Evolutionary conservation across 2,113 vertebrate species (phyloP).

Genomic region (Nanorana parkeri): DNA sequence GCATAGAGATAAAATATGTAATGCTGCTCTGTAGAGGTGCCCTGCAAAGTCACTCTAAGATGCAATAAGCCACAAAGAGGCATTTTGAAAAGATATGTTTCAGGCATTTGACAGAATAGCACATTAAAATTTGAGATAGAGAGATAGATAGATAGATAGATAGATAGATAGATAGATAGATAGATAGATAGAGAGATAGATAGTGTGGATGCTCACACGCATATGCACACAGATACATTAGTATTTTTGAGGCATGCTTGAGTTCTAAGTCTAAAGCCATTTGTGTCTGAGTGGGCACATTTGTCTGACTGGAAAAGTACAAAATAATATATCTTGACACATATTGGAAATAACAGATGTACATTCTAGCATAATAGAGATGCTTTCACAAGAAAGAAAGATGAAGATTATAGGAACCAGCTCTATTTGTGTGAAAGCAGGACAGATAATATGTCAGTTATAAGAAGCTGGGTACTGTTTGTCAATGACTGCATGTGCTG

Average conservation of each 20-base stretch:
- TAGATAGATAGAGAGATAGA: neutral
- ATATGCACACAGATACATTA: neutral
- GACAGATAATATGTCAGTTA: constrained; percentile 70
- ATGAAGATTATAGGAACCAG: constrained; percentile 67
- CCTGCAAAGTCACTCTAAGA: constrained; percentile 20
- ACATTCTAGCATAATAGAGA: constrained; percentile 62
- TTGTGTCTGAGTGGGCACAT: constrained; percentile 48
- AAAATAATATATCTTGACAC: constrained; percentile 62
- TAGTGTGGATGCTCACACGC: neutral
- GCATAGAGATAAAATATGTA: constrained; percentile 36
- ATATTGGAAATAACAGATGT: constrained; percentile 65
- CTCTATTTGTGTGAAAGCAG: constrained; percentile 67
- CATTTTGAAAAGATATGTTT: too few relatives aligned
- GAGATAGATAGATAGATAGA: neutral
- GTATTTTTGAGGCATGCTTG: neutral
- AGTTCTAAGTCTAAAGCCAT: constrained; percentile 24
- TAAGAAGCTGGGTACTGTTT: constrained; percentile 67
- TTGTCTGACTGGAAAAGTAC: constrained; percentile 48
- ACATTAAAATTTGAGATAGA: too few relatives aligned
- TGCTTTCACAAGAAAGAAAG: constrained; percentile 70
- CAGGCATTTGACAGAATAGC: too few relatives aligned
- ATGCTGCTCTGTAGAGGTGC: neutral
- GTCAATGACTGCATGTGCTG: constrained; percentile 69
- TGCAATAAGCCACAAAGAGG: neutral
- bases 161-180: neutral